These are phyloP conservation scores for Grallaria varia DNA, from an alignment of 2,113 vertebrate species.

Conservation along the genomic window DNA sequence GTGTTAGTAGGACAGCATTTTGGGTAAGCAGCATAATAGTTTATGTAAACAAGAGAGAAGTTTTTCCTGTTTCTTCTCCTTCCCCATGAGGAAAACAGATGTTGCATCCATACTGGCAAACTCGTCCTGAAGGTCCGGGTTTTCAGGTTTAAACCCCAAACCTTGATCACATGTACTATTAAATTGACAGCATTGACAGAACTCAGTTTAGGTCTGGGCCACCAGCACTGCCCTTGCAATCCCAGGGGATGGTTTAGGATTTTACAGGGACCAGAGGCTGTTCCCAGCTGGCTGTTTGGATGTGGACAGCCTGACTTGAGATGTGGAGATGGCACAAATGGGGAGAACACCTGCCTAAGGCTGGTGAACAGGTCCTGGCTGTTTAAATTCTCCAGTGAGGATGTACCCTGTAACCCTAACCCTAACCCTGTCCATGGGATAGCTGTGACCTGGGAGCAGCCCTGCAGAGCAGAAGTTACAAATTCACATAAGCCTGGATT, in stretches of 20 bases:
- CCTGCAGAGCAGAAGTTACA: background rate
- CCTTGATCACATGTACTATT: background rate
- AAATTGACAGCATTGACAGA: background rate
- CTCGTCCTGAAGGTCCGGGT: background rate
- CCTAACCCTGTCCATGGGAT: background rate
- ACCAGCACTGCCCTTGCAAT: background rate
- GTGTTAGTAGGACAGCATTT: background rate
- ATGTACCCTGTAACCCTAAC: background rate
- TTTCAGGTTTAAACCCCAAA: background rate
- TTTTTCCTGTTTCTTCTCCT: slow-evolving; percentile 33
- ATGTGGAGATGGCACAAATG: background rate
- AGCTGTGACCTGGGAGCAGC: background rate
- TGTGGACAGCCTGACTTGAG: background rate
- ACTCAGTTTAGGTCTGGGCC: background rate
- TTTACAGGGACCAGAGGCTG: background rate
- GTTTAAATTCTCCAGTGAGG: background rate
- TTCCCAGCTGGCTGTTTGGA: background rate
- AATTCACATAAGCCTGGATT: background rate
- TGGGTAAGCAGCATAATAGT: background rate
- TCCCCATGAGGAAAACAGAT: background rate
- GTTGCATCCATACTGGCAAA: background rate
- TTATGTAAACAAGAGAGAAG: background rate
- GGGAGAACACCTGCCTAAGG: background rate
- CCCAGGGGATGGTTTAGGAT: background rate
- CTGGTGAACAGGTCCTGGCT: background rate